Base-by-base conservation (phyloP, 1,140 invertebrate species). In the Ridgeia piscesae region DNA sequence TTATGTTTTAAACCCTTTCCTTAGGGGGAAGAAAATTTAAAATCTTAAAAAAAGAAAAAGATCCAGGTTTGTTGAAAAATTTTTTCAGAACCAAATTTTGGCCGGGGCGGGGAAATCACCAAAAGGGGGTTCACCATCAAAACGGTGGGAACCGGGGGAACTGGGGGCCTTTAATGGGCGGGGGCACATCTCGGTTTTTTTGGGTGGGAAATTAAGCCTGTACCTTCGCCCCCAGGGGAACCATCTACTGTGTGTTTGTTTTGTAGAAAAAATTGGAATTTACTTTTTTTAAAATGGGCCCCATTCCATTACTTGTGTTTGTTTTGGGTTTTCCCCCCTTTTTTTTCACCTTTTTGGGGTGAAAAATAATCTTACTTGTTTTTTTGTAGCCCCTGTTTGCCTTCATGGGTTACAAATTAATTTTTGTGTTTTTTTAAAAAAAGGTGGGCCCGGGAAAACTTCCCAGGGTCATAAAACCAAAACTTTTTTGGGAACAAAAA, bases 151-250 rank as follows among this genome's bases (percentile, higher is more conserved):
- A 99, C n/a, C n/a, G n/a, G n/a, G n/a, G n/a, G n/a, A n/a, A n/a
- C n/a, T n/a, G n/a, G n/a, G n/a, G n/a, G n/a, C n/a, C n/a, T n/a
- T n/a, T n/a, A n/a, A n/a, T n/a, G n/a, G n/a, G n/a, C n/a, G n/a
- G n/a, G n/a, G n/a, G n/a, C n/a, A n/a, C n/a, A n/a, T n/a, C 95
- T 98, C 98, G 0, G 98, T 98, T 0, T 99, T 99, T 95, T 97
- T 98, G 96, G 98, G 98, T 6, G 98, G 97, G 99, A 92, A 97
- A 95, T 96, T 96, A 95, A 98, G 98, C 0, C 96, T 99, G 9
- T 99, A 99, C n/a, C 95, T 98, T 98, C 0, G 98, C 98, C 0
- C 99, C 99, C 95, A 97, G 98, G 96, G 98, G 97, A 93, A 98
- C 99, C 94, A 96, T 99, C n/a, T 99, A 99, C 95, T 96, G 97